A percentile compares a stretch with the other conserved stretches of the same genome.
Evolutionary conservation across 2,797 vertebrate species (phyloP).

Genomic region (Clarias fuscus): DNA sequence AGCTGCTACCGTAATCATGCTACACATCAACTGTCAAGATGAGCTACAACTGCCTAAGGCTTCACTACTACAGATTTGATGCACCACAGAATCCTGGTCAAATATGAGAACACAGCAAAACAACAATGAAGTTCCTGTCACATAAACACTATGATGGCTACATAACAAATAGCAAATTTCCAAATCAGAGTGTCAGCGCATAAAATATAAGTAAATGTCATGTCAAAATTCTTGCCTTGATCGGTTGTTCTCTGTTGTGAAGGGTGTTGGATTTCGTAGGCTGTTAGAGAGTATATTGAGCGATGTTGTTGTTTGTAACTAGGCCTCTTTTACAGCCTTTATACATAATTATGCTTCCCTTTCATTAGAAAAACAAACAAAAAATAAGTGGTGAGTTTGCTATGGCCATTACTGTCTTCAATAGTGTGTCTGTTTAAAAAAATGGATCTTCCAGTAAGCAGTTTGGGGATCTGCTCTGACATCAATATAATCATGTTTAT

Average conservation of each 20-base stretch:
- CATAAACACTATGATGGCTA: neutral
- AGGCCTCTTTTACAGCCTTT: neutral
- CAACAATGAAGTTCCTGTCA: neutral
- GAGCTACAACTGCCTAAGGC: neutral
- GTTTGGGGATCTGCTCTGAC: neutral
- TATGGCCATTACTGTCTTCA: neutral
- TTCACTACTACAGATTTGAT: neutral
- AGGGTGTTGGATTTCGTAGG: neutral
- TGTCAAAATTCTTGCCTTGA: neutral
- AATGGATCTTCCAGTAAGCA: neutral
- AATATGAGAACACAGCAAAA: neutral
- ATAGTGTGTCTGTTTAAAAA: neutral
- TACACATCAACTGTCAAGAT: neutral
- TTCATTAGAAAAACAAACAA: neutral
- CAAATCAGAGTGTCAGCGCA: neutral
- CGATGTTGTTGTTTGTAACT: neutral
- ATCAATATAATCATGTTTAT: conserved; percentile 26
- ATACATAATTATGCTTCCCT: neutral
- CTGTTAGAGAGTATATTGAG: neutral
- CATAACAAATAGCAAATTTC: neutral
- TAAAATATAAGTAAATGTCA: neutral
- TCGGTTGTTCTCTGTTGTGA: neutral
- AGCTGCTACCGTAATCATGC: neutral
- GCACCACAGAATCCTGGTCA: neutral
- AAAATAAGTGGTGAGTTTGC: neutral